Percentiles rank a stretch among this genome's conserved stretches.
Evolutionary conservation across 2,113 vertebrate genomes (phyloP).

Genomic region (Pontoporia blainvillei): DNA sequence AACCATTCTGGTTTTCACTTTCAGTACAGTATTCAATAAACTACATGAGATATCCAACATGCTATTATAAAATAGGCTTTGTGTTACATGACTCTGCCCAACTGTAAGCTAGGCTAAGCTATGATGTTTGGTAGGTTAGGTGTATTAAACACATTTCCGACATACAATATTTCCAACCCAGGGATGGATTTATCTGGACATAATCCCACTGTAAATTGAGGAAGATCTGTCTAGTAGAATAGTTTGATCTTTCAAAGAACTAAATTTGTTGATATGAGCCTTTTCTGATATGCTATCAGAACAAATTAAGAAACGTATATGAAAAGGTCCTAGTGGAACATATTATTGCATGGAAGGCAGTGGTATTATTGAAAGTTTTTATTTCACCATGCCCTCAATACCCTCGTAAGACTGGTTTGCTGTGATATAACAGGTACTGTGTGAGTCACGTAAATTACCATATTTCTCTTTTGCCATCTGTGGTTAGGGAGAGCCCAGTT

Average conservation of each 20-base stretch:
- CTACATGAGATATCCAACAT: background rate
- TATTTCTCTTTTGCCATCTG: background rate
- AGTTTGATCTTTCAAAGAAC: background rate
- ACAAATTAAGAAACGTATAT: background rate
- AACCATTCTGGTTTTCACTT: background rate
- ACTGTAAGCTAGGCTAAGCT: background rate
- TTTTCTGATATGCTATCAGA: background rate
- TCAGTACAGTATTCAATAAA: background rate
- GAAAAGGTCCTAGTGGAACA: background rate
- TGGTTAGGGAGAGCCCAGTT: background rate
- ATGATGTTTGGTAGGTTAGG: background rate
- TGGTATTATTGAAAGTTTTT: background rate
- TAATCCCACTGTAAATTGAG: background rate
- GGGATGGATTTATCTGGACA: background rate
- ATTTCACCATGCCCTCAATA: background rate
- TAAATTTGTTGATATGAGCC: background rate
- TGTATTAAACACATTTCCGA: background rate
- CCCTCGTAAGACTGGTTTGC: background rate
- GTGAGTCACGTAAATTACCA: background rate
- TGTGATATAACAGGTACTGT: background rate
- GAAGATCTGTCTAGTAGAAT: background rate
- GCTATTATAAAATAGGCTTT: background rate
- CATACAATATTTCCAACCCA: background rate
- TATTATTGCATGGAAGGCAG: background rate
- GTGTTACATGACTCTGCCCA: background rate